Evolutionary conservation across 2,888 invertebrate species (phyloP).

Genomic region (Nomada fucata): DNA sequence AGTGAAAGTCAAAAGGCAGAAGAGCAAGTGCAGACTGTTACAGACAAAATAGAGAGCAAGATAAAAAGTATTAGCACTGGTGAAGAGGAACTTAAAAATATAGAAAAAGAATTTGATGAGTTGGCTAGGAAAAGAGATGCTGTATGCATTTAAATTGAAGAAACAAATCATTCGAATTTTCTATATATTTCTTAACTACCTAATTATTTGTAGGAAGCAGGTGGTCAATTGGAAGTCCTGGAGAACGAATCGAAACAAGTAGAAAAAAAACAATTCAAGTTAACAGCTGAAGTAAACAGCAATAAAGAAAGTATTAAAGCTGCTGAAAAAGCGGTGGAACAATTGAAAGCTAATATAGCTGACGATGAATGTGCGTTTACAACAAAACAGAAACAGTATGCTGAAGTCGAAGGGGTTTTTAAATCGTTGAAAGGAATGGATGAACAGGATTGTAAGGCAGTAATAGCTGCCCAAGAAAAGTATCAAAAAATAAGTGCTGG

Average conservation of each 20-base stretch:
- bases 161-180: not conserved
- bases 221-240: constrained; percentile 87
- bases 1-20: constrained; percentile 86
- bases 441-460: constrained; percentile 88
- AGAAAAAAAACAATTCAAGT: constrained; percentile 89
- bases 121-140: constrained; percentile 88
- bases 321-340: constrained; percentile 89
- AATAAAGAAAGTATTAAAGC: constrained; percentile 88
- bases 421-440: constrained; percentile 89
- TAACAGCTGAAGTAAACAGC: constrained; percentile 87
- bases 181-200: constrained; percentile 14
- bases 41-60: constrained; percentile 86
- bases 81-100: constrained; percentile 85
- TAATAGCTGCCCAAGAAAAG: constrained; percentile 90
- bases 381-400: constrained; percentile 87
- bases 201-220: constrained; percentile 86
- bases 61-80: constrained; percentile 86
- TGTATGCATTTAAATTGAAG: constrained; percentile 84
- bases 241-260: constrained; percentile 88
- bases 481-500: constrained; percentile 95
- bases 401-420: constrained; percentile 88
- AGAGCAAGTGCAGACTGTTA: constrained; percentile 85
- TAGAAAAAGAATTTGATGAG: constrained; percentile 87
- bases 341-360: constrained; percentile 87
- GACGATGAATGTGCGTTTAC: constrained; percentile 88